Percentiles rank a stretch among this genome's conserved stretches.
Evolutionary conservation across 1,140 invertebrate species (phyloP).

Genomic region (Anastrepha obliqua): DNA sequence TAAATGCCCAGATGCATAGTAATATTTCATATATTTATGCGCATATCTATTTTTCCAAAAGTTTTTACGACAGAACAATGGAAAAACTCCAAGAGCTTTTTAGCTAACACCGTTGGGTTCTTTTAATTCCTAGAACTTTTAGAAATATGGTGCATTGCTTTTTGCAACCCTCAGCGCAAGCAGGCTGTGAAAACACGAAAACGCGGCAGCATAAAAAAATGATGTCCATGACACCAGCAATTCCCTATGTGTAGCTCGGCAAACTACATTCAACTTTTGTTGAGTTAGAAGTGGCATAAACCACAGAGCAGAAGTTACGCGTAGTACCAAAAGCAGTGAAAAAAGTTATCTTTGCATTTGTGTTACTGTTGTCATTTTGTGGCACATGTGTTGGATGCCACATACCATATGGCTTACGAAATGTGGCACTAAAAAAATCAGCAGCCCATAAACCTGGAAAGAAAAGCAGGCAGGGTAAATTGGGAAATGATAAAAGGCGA

Average conservation of each 20-base stretch:
- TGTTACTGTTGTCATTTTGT: neutral
- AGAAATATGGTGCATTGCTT: neutral
- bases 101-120: no score
- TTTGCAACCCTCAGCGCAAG: neutral
- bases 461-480: no score
- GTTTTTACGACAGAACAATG: no score
- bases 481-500: no score
- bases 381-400: conserved; percentile 42
- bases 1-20: no score
- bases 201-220: neutral
- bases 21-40: no score
- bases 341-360: neutral
- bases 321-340: neutral
- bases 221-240: neutral
- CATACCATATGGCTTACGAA: neutral
- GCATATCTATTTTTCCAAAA: no score
- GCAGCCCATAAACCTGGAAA: neutral
- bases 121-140: neutral
- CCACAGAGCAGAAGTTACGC: neutral
- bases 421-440: conserved; percentile 12
- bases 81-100: no score
- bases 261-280: neutral
- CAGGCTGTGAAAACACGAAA: neutral
- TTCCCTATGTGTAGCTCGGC: neutral
- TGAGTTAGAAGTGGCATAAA: conserved; percentile 7